These are phyloP conservation scores for Holocentrus rufus DNA, from an alignment of 2,797 vertebrate genomes.

Conservation along the genomic window DNA sequence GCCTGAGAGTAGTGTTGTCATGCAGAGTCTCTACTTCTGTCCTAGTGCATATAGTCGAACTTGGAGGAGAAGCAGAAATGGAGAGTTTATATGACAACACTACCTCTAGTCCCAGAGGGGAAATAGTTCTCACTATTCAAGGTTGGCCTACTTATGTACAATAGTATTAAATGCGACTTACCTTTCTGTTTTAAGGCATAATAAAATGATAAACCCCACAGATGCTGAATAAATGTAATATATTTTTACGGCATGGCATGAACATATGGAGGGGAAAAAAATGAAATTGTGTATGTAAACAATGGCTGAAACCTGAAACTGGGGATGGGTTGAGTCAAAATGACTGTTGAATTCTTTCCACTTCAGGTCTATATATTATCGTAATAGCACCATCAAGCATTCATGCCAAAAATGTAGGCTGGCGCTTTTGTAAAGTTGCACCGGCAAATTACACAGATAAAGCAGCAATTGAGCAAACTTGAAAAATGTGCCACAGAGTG, in stretches of 20 bases:
- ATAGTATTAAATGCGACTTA: conserved; percentile 47
- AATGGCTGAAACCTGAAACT: background rate
- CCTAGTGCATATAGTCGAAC: conserved; percentile 60
- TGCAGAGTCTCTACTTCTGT: conserved; percentile 58
- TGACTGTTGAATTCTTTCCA: conserved; percentile 30
- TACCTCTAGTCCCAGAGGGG: conserved; percentile 68
- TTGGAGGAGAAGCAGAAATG: conserved; percentile 66
- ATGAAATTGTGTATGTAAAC: background rate
- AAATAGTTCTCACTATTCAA: conserved; percentile 56
- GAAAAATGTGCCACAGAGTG: conserved; percentile 55
- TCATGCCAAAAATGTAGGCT: conserved; percentile 28
- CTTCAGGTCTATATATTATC: conserved; percentile 23
- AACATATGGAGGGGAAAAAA: background rate
- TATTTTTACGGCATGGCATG: background rate
- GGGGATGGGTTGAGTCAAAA: conserved; percentile 5
- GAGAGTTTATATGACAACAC: conserved; percentile 70
- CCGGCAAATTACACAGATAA: conserved; percentile 46
- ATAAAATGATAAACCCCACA: conserved; percentile 23
- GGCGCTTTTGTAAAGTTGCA: conserved; percentile 42
- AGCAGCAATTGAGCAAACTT: conserved; percentile 47
- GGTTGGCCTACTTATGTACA: conserved; percentile 63
- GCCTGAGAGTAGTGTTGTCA: conserved; percentile 61
- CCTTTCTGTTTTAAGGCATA: conserved; percentile 28
- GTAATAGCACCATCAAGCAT: conserved; percentile 16
- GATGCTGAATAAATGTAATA: background rate